A percentile compares a stretch with the other conserved stretches of the same genome.
phyloP scores from a whole-genome alignment of 2,888 invertebrate genomes.

The Lissocephala sabroskyi region DNA sequence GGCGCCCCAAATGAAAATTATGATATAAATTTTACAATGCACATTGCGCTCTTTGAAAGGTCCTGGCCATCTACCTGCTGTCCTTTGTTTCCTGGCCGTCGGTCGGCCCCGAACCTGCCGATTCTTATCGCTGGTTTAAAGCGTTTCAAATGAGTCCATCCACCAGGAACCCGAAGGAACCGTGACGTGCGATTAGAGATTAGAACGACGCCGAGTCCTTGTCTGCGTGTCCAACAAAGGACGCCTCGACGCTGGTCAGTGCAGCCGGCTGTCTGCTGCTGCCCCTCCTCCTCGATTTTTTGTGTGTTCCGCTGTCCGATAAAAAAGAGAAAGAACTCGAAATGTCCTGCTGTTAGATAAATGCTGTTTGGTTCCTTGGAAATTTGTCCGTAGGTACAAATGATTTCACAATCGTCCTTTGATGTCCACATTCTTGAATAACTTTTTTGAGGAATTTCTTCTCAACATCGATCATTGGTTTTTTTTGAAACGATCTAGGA shows the following conservation, averaged over 20 bases:
- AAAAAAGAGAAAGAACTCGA: no score
- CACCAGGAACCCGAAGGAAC: conserved; percentile 31
- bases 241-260: conserved; percentile 14
- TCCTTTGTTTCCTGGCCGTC: neutral
- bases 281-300: neutral
- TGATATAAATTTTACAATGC: conserved; percentile 60
- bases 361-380: conserved; percentile 25
- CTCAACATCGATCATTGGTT: no score
- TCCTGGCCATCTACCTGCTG: conserved; percentile 36
- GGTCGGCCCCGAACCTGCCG: conserved; percentile 45
- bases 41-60: conserved; percentile 52
- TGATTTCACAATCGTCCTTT: conserved; percentile 13
- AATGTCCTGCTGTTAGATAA: conserved; percentile 44
- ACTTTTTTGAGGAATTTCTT: no score
- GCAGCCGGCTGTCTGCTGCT: conserved; percentile 12
- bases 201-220: conserved; percentile 20
- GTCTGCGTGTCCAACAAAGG: conserved; percentile 23
- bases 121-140: conserved; percentile 47
- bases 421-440: neutral
- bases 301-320: conserved; percentile 2
- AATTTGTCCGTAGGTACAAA: conserved; percentile 18
- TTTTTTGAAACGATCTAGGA: no score
- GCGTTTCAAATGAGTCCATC: conserved; percentile 55
- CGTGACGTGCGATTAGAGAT: conserved; percentile 61
- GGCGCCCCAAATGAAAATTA: conserved; percentile 41